A percentile compares a stretch with the other conserved stretches of the same genome.
Conservation (phyloP, 1,140 invertebrate genomes). For the Ceratosolen solmsi region DNA sequence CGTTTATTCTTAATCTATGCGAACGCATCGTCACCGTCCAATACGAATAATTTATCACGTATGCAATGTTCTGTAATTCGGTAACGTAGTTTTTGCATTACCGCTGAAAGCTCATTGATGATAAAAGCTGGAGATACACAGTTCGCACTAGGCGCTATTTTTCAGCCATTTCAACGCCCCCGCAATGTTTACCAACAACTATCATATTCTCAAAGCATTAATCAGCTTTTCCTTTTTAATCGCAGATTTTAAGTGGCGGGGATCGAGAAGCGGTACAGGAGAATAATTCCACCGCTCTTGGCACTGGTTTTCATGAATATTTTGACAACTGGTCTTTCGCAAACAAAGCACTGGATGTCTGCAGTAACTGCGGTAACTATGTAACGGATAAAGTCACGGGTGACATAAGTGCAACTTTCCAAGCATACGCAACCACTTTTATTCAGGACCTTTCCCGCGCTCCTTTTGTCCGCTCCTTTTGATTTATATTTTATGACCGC, state of each 20-base stretch:
- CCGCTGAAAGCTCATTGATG: slow-evolving; percentile 22
- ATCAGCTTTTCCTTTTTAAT: background rate
- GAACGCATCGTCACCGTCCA: background rate
- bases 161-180: background rate
- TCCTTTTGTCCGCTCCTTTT: no score
- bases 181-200: slow-evolving; percentile 6
- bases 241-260: slow-evolving; percentile 33
- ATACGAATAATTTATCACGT: background rate
- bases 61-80: slow-evolving; percentile 17
- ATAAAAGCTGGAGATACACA: background rate
- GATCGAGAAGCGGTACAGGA: slow-evolving; percentile 52
- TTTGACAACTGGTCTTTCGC: slow-evolving; percentile 57
- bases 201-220: background rate
- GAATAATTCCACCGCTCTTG: slow-evolving; percentile 5
- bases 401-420: slow-evolving; percentile 26
- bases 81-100: slow-evolving; percentile 6
- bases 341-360: slow-evolving; percentile 60
- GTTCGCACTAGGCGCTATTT: background rate
- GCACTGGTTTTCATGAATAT: slow-evolving; percentile 48
- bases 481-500: no score
- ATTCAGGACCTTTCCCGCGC: background rate
- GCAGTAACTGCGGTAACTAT: slow-evolving; percentile 67
- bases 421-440: background rate
- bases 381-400: background rate
- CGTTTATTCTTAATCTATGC: background rate